Conservation (phyloP, 2,113 vertebrate species). For the Jaculus jaculus region DNA sequence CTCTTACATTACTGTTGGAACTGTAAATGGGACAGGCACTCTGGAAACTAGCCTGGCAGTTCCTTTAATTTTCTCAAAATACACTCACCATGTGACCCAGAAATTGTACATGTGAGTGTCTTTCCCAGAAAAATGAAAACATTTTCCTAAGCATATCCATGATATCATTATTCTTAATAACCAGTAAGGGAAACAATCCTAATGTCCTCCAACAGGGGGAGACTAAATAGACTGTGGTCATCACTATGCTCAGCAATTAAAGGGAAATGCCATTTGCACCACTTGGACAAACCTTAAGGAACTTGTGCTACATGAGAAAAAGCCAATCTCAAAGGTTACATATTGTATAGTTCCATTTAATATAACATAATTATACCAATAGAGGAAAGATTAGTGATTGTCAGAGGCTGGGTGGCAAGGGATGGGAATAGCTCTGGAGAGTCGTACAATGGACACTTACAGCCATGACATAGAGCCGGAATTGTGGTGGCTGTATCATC, state of each 20-base stretch:
- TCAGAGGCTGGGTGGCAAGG: not conserved
- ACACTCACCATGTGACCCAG: not conserved
- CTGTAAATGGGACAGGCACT: not conserved
- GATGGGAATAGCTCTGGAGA: not conserved
- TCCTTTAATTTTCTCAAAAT: not conserved
- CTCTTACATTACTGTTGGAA: not conserved
- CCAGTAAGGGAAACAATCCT: not conserved
- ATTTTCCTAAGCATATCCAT: not conserved
- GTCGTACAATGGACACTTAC: not conserved
- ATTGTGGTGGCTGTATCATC: not conserved
- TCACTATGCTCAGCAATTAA: not conserved
- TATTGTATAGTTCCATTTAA: not conserved
- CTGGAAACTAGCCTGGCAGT: not conserved
- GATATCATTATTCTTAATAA: not conserved
- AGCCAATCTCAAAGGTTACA: not conserved
- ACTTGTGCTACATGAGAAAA: not conserved
- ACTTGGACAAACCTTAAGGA: not conserved
- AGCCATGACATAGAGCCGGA: not conserved
- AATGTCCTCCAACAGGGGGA: not conserved
- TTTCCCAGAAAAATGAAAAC: conserved; percentile 24
- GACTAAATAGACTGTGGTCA: not conserved
- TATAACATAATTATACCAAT: not conserved
- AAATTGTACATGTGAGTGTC: not conserved
- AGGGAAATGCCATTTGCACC: not conserved
- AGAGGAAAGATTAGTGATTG: not conserved